Percentiles rank a stretch among this genome's conserved stretches.
phyloP scores from a whole-genome alignment of 1,140 invertebrate genomes.

The Listronotus oregonensis region DNA sequence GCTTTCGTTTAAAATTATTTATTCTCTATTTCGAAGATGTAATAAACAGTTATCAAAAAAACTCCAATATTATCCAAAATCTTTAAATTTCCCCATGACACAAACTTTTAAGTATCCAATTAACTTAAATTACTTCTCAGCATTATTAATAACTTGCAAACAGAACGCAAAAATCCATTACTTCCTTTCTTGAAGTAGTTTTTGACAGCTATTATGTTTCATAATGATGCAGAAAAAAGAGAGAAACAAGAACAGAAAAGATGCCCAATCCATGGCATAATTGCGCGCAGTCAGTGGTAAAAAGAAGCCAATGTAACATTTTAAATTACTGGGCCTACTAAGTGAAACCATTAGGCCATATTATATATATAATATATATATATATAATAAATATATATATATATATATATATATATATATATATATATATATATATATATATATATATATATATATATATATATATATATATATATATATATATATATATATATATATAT shows the following conservation, averaged over 20 bases:
- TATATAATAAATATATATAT: no score
- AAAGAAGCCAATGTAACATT: slow-evolving; percentile 34
- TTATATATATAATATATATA: no score
- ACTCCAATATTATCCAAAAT: no score
- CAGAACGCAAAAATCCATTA: slow-evolving; percentile 30
- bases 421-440: no score
- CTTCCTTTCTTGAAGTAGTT: slow-evolving; percentile 25
- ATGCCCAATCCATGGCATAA: slow-evolving; percentile 31
- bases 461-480: no score
- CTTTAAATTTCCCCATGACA: no score
- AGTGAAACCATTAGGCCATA: background rate
- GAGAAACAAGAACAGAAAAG: slow-evolving; percentile 22
- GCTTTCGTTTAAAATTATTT: no score
- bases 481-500: no score
- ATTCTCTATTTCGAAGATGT: background rate
- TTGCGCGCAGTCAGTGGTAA: slow-evolving; percentile 30
- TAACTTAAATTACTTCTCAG: slow-evolving; percentile 12
- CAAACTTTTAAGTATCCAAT: slow-evolving; percentile 18
- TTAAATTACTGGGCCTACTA: slow-evolving; percentile 30
- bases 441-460: no score
- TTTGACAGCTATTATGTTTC: slow-evolving; percentile 33
- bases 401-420: no score
- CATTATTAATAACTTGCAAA: slow-evolving; percentile 23
- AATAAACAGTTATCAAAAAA: no score
- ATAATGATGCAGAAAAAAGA: slow-evolving; percentile 24